Conservation (phyloP, 1,140 invertebrate genomes). For the Drosophila ananassae region DNA sequence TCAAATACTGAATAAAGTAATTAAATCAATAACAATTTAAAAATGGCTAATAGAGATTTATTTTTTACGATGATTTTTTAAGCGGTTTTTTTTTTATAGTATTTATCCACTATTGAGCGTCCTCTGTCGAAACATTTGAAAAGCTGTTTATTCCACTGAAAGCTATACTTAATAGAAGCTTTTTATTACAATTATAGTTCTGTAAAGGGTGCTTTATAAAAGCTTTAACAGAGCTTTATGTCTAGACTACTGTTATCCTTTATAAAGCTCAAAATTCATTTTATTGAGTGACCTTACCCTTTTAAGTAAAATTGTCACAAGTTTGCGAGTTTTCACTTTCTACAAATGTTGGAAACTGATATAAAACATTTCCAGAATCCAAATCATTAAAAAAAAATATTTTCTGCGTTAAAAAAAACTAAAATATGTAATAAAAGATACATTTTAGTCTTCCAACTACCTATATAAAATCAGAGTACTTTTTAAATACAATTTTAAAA, state of each 20-base stretch:
- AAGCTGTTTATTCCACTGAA: neutral
- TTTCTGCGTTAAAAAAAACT: neutral
- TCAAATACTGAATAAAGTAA: no score
- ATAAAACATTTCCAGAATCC: neutral
- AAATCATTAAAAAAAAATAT: neutral
- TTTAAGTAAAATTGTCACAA: neutral
- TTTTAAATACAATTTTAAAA: neutral
- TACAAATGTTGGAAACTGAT: no score
- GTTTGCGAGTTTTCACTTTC: no score
- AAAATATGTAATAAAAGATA: neutral
- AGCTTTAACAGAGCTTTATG: neutral
- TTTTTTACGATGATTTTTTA: neutral
- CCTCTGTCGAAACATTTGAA: neutral
- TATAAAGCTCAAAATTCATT: neutral
- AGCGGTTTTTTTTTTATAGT: no score
- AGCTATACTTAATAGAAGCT: no score
- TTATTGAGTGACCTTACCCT: neutral
- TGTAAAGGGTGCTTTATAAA: neutral
- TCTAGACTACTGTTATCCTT: neutral
- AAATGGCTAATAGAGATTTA: neutral
- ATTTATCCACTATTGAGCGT: neutral
- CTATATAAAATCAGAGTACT: no score
- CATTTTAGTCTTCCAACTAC: no score
- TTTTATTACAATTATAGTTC: neutral
- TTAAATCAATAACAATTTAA: neutral